Evolutionary conservation across 2,888 invertebrate genomes (phyloP), one percentile per base, ranked within the genome.

Genomic region (Leptinotarsa juncta): DNA sequence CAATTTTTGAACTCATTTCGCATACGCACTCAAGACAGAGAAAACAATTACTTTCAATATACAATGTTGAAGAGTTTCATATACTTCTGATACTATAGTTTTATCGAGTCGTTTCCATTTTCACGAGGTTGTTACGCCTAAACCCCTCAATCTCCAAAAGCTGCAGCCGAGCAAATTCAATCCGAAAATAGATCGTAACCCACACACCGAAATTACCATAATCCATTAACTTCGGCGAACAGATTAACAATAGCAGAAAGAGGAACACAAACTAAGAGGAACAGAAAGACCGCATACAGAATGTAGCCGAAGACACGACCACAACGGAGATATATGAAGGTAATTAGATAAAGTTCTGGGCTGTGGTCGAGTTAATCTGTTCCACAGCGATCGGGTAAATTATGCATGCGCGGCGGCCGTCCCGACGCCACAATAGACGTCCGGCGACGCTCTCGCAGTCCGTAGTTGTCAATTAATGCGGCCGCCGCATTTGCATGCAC

Each of bases 301-400:
- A 79, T 78, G 79, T 76, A 78, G 76, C 75, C 80, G 77, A 82
- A 83, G 82, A 82, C 82, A 79, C 78, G 80, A 80, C 83, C 83
- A 82, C 82, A 81, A 74, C 83, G 82, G 86, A 86, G 85, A 86
- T 86, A 85, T 85, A 86, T 85, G 85, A 83, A 85, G 83, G 70
- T 86, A 86, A 86, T 86, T 86, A 86, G 86, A 86, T 86, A 84
- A 86, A 86, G 86, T 86, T 86, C 85, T 85, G 84, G 84, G 84
- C 82, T 85, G 86, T 80, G 87, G 87, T 81, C 84, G 84, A 86
- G 86, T 85, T 86, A 86, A 86, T 86, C 86, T 85, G 85, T 83
- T 81, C 82, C 77, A 80, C 81, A 77, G 80, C 78, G 82, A 82
- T 82, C 82, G 80, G 77, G 75, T 81, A 81, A 81, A 84, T 84